These are phyloP conservation scores for Heliconius hermathena DNA, from an alignment of 1,140 invertebrate genomes.

Conservation along the genomic window DNA sequence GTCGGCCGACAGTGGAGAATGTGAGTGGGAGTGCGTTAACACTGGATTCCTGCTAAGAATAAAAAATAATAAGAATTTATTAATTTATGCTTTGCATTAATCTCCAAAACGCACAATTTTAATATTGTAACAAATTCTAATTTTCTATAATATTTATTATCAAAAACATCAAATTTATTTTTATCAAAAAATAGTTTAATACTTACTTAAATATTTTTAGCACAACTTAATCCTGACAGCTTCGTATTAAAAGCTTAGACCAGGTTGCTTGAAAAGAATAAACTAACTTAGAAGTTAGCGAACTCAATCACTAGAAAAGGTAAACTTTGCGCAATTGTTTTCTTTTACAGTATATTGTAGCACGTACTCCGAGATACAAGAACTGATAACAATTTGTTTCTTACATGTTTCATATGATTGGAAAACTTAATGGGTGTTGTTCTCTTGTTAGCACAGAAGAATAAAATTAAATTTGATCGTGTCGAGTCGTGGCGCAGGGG, in stretches of 20 bases:
- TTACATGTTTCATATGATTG: constrained; percentile 18
- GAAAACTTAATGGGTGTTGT: constrained; percentile 9
- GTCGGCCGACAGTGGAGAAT: too few relatives aligned
- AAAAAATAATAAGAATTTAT: neutral
- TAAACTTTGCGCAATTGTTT: constrained; percentile 65
- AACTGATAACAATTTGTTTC: constrained; percentile 31
- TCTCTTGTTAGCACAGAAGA: neutral
- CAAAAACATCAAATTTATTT: too few relatives aligned
- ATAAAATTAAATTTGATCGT: neutral
- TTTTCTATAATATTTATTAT: too few relatives aligned
- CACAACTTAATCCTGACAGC: constrained; percentile 19
- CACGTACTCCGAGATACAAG: constrained; percentile 30
- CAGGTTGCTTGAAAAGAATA: constrained; percentile 51
- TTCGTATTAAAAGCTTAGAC: constrained; percentile 32
- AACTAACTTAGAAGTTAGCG: constrained; percentile 67
- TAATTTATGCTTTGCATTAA: neutral
- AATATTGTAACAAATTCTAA: neutral
- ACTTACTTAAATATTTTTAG: constrained; percentile 18
- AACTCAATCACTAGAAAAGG: constrained; percentile 65
- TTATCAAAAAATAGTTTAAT: neutral
- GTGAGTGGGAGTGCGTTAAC: too few relatives aligned
- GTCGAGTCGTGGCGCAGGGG: too few relatives aligned
- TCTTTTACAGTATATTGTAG: constrained; percentile 47
- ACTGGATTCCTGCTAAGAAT: too few relatives aligned
- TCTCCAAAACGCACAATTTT: neutral